Conservation (phyloP, 2,888 invertebrate genomes). For the Tenthredo notha region DNA sequence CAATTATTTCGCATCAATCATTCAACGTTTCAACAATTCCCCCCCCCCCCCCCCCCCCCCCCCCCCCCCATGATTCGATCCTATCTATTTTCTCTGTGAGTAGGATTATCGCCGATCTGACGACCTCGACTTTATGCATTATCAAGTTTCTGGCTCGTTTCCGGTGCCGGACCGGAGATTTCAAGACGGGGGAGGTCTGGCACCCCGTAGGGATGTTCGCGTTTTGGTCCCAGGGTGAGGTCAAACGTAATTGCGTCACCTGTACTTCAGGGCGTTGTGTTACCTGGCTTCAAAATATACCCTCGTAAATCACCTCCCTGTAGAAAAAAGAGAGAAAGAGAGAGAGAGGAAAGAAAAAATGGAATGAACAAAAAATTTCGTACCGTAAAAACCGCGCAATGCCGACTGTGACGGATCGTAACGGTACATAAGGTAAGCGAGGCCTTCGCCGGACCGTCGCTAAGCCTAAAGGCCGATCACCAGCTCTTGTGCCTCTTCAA, state of each 20-base stretch:
- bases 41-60: too few relatives aligned
- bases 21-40: neutral
- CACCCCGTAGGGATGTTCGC: constrained; percentile 39
- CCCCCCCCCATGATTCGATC: neutral
- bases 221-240: constrained; percentile 67
- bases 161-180: neutral
- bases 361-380: constrained; percentile 50
- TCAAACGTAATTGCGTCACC: constrained; percentile 75
- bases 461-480: constrained; percentile 22
- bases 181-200: neutral
- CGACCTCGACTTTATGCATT: constrained; percentile 23
- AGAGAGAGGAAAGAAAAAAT: neutral
- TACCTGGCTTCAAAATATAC: constrained; percentile 32
- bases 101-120: neutral
- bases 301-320: constrained; percentile 39
- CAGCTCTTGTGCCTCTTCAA: neutral
- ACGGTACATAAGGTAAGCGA: constrained; percentile 61
- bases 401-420: constrained; percentile 67
- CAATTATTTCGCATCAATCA: too few relatives aligned
- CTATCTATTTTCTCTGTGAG: neutral
- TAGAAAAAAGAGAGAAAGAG: neutral
- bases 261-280: constrained; percentile 62
- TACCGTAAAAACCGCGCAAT: constrained; percentile 66
- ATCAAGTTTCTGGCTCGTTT: constrained; percentile 5
- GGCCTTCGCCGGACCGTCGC: constrained; percentile 37